Conservation (phyloP, 2,888 invertebrate genomes). For the Auanema freiburgensis region DNA sequence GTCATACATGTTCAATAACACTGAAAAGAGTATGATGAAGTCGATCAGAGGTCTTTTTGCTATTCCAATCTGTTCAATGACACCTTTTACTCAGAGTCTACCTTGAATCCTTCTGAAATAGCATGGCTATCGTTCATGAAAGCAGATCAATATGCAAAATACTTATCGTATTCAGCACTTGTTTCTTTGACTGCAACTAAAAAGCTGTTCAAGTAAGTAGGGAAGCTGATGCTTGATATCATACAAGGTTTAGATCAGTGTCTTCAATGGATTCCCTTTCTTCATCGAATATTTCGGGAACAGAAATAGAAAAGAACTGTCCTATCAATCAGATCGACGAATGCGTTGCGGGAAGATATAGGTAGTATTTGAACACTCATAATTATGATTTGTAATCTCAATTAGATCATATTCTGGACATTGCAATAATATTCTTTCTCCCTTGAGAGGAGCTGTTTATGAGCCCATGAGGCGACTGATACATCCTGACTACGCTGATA, state of each 20-base stretch:
- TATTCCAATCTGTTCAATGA: slow-evolving; percentile 24
- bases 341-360: slow-evolving; percentile 59
- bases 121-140: slow-evolving; percentile 48
- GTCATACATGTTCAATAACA: slow-evolving; percentile 44
- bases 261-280: slow-evolving; percentile 16
- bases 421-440: slow-evolving; percentile 63
- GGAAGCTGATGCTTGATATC: background rate
- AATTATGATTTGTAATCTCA: too few relatives aligned
- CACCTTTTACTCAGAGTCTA: slow-evolving; percentile 8
- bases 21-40: slow-evolving; percentile 41
- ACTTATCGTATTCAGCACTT: slow-evolving; percentile 59
- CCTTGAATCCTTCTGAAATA: slow-evolving; percentile 25
- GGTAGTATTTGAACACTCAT: slow-evolving; percentile 21
- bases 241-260: background rate
- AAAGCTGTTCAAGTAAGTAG: slow-evolving; percentile 39
- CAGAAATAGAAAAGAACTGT: slow-evolving; percentile 50
- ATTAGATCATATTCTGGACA: slow-evolving; percentile 60
- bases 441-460: slow-evolving; percentile 59
- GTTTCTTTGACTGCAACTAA: slow-evolving; percentile 49
- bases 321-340: slow-evolving; percentile 59
- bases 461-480: slow-evolving; percentile 58
- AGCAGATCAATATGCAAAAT: slow-evolving; percentile 55
- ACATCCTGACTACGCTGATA: slow-evolving; percentile 59
- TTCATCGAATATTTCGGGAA: slow-evolving; percentile 36
- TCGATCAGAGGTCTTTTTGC: slow-evolving; percentile 18